Base-by-base conservation (phyloP, 2,113 vertebrate species). In the Camelus dromedarius region DNA sequence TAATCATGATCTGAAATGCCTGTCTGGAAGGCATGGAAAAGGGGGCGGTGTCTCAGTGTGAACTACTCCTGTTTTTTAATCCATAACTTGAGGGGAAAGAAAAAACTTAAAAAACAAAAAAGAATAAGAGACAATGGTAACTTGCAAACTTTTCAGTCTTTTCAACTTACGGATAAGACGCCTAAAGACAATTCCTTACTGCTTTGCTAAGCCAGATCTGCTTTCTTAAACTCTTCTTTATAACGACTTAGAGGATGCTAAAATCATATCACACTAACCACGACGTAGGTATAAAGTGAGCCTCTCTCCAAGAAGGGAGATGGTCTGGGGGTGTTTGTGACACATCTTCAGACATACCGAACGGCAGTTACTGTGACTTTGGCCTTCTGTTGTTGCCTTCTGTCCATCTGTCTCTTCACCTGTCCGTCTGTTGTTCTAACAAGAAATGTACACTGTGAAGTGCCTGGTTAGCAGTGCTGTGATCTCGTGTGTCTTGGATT, bases 131-230 rank as follows among this genome's bases (percentile, higher is more conserved):
- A 98, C 95, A 83, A 83, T 97, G 98, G 97, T 98, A 98, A 98
- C 98, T 98, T 98, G 98, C 98, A 98, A 98, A 98, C 97, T 98
- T 98, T 95, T 98, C 98, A 98, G 97, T 98, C 98, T 97, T 98
- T 97, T 96, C 83, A 92, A 83, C 85, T 62, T 64, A 28, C 14
- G 32, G 87, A 67, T 87, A 91, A 66, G 24, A 96, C 67, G 76
- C 96, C 97, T 95, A 89, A 64, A 89, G 86, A 96, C 89, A 95
- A 96, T 96, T 90, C 94, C 93, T 97, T 91, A 89, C 98, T 96
- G 96, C 97, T 98, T 98, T 98, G 96, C 97, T 97, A 96, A 98
- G 97, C 92, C n/a, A 97, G 86, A 77, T 52, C 97, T 97, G 89
- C 95, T 98, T 98, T 93, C 88, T 96, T 16, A 72, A n/a, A 64